Evolutionary conservation across 1,140 invertebrate species (phyloP).

Genomic region (Bombus confusus): DNA sequence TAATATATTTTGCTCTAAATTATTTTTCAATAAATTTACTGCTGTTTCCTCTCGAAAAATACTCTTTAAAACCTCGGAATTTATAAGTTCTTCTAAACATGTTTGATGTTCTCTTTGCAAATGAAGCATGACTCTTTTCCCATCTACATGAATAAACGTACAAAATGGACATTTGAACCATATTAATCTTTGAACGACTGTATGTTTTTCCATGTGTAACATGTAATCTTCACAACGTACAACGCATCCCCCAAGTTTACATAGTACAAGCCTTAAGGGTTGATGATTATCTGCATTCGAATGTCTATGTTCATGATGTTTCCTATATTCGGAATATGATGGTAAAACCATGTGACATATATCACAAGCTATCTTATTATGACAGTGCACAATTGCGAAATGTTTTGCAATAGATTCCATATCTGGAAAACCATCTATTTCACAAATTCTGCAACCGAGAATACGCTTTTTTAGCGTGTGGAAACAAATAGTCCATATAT

Average conservation of each 20-base stretch:
- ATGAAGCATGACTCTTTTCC: conserved; percentile 54
- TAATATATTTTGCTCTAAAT: not conserved
- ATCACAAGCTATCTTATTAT: conserved; percentile 67
- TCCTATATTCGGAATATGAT: conserved; percentile 61
- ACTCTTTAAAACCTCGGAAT: conserved; percentile 47
- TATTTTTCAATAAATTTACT: not conserved
- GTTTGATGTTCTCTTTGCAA: conserved; percentile 63
- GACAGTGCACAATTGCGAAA: conserved; percentile 72
- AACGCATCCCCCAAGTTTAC: conserved; percentile 71
- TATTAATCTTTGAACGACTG: conserved; percentile 64
- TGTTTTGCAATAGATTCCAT: conserved; percentile 74
- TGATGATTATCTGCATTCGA: not conserved
- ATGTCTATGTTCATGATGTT: conserved; percentile 69
- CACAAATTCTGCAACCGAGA: conserved; percentile 74
- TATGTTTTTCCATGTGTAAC: conserved; percentile 69
- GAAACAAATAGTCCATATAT: conserved; percentile 76
- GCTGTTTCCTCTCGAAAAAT: conserved; percentile 27
- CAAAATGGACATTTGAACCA: conserved; percentile 78
- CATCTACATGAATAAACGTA: conserved; percentile 38
- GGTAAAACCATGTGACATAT: conserved; percentile 68
- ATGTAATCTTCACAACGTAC: conserved; percentile 68
- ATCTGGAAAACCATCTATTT: conserved; percentile 76
- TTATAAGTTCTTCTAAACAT: conserved; percentile 62
- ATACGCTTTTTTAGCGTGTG: conserved; percentile 69
- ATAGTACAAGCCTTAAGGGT: conserved; percentile 66